phyloP scores from a whole-genome alignment of 2,113 vertebrate species.

The Pampusana beccarii region DNA sequence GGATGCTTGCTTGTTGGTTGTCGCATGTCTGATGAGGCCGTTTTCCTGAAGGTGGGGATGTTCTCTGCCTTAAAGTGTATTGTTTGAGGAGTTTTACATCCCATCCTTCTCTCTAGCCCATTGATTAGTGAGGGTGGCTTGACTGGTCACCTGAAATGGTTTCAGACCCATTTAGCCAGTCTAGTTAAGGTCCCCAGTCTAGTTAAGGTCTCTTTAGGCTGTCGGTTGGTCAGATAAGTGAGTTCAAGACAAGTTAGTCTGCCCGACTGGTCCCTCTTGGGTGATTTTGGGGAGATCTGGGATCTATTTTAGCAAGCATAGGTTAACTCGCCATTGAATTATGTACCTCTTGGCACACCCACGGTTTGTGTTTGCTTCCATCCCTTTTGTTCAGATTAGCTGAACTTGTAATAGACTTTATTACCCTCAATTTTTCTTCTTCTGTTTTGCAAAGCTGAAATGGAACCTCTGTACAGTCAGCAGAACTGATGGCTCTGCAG shows the following conservation, averaged over 20 bases:
- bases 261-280: neutral
- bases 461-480: neutral
- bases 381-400: neutral
- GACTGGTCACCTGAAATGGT: neutral
- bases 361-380: rapidly evolving
- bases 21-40: rapidly evolving
- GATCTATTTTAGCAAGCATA: neutral
- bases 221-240: neutral
- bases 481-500: neutral
- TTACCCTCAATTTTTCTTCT: neutral
- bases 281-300: neutral
- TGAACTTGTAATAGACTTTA: neutral
- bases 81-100: neutral
- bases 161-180: neutral
- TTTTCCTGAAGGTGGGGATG: neutral
- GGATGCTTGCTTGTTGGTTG: neutral
- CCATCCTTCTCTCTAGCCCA: neutral
- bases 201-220: neutral
- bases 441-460: neutral
- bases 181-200: too few species aligned
- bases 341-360: neutral
- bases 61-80: neutral
- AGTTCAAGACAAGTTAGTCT: neutral
- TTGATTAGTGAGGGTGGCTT: too few species aligned
- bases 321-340: neutral